A percentile compares a stretch with the other conserved stretches of the same genome.
Conservation (phyloP, 2,888 invertebrate genomes). For the Serripes groenlandicus region DNA sequence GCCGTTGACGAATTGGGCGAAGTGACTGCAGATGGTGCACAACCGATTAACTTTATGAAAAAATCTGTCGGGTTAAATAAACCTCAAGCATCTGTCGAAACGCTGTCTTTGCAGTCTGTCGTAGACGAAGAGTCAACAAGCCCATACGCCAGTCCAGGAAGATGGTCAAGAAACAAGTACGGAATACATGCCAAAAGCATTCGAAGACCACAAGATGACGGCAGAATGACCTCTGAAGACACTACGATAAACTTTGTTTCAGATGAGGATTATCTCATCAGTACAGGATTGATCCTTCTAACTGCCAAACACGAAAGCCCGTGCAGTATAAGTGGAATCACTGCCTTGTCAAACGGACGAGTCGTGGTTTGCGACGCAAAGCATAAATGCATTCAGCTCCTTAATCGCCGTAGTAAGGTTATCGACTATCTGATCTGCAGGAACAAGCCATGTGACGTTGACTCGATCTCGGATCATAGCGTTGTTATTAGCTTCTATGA, state of each 20-base stretch:
- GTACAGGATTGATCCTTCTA: constrained; percentile 11
- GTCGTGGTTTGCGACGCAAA: constrained; percentile 57
- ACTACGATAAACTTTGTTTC: background rate
- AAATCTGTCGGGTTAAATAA: background rate
- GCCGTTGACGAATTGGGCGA: constrained; percentile 54
- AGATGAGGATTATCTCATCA: constrained; percentile 11
- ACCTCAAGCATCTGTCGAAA: background rate
- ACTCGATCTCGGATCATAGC: constrained; percentile 48
- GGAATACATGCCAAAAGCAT: constrained; percentile 29
- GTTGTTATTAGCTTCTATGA: constrained; percentile 60
- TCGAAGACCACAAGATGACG: background rate
- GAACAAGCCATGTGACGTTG: constrained; percentile 55
- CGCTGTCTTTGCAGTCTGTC: background rate
- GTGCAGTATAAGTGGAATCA: constrained; percentile 56
- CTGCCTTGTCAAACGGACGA: constrained; percentile 50
- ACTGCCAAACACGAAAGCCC: constrained; percentile 56
- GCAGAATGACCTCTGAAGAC: background rate
- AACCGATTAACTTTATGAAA: background rate
- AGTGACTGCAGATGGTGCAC: constrained; percentile 22
- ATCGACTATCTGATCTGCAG: constrained; percentile 57
- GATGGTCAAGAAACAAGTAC: constrained; percentile 32
- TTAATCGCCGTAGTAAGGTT: constrained; percentile 49
- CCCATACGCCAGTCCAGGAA: constrained; percentile 8
- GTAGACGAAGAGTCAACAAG: background rate
- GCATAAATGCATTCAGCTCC: constrained; percentile 61